phyloP scores from a whole-genome alignment of 2,113 vertebrate species.

The Clarias magur region DNA sequence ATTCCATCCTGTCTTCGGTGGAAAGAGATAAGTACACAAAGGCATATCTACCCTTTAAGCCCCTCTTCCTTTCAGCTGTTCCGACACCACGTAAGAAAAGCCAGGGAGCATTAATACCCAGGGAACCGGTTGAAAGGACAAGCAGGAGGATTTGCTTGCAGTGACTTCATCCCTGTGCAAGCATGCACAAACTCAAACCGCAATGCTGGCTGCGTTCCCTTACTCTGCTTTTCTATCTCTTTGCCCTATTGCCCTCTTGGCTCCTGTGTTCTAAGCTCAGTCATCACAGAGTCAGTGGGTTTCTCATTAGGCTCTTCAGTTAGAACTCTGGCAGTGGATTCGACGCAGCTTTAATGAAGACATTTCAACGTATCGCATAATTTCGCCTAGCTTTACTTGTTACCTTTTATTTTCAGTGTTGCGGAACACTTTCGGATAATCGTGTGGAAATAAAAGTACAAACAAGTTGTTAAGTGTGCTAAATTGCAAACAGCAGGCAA shows the following conservation, averaged over 20 bases:
- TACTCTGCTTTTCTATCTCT: conserved; percentile 11
- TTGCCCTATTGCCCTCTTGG: neutral
- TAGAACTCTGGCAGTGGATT: neutral
- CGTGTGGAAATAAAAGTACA: neutral
- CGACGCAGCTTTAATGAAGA: neutral
- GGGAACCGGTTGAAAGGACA: conserved; percentile 24
- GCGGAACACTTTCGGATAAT: neutral
- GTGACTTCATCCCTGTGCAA: conserved; percentile 50
- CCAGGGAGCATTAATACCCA: neutral
- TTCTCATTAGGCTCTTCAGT: neutral
- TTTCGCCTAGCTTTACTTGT: neutral
- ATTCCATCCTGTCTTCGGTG: conserved; percentile 3
- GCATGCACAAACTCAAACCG: conserved; percentile 31
- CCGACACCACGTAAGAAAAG: conserved; percentile 16
- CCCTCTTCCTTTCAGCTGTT: conserved; percentile 54
- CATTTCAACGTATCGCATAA: neutral
- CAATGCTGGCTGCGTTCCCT: conserved; percentile 20
- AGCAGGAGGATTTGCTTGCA: conserved; percentile 33
- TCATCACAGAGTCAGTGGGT: neutral
- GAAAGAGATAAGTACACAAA: conserved; percentile 35
- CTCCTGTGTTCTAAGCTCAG: neutral
- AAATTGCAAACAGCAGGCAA: conserved; percentile 18
- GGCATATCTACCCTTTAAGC: conserved; percentile 40
- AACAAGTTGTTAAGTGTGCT: neutral
- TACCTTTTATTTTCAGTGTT: neutral